These are phyloP conservation scores for Aquatica leii DNA, from an alignment of 2,888 invertebrate species.

Conservation along the genomic window DNA sequence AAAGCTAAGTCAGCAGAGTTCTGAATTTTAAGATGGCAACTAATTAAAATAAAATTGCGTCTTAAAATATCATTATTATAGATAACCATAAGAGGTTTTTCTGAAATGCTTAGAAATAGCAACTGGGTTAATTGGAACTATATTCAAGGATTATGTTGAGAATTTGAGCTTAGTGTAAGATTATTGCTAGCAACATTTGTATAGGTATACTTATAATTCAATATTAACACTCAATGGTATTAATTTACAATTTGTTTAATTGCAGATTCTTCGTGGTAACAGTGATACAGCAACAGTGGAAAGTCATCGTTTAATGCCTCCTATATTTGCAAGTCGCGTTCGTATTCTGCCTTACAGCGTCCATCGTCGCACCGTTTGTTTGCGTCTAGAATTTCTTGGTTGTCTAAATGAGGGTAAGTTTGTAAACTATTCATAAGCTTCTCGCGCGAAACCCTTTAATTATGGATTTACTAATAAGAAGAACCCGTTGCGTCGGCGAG, in stretches of 20 bases:
- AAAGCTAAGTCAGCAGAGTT: too few species aligned
- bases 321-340: slow-evolving; percentile 75
- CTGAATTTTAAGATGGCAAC: too few species aligned
- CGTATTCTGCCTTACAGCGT: slow-evolving; percentile 78
- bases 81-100: too few species aligned
- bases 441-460: slow-evolving; percentile 48
- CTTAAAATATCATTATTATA: too few species aligned
- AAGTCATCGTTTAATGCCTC: slow-evolving; percentile 71
- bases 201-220: neutral
- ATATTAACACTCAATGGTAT: too few species aligned
- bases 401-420: slow-evolving; percentile 73
- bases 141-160: neutral
- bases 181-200: slow-evolving; percentile 1
- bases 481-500: slow-evolving; percentile 38
- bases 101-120: neutral
- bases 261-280: slow-evolving; percentile 77
- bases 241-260: too few species aligned
- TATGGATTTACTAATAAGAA: slow-evolving; percentile 50
- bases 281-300: slow-evolving; percentile 77
- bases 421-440: slow-evolving; percentile 51
- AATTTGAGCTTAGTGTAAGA: neutral
- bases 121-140: slow-evolving; percentile 7
- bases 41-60: too few species aligned
- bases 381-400: slow-evolving; percentile 78
- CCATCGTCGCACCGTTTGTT: slow-evolving; percentile 75